Evolutionary conservation across 2,113 vertebrate genomes (phyloP).

Genomic region (Zosterops hypoxanthus): DNA sequence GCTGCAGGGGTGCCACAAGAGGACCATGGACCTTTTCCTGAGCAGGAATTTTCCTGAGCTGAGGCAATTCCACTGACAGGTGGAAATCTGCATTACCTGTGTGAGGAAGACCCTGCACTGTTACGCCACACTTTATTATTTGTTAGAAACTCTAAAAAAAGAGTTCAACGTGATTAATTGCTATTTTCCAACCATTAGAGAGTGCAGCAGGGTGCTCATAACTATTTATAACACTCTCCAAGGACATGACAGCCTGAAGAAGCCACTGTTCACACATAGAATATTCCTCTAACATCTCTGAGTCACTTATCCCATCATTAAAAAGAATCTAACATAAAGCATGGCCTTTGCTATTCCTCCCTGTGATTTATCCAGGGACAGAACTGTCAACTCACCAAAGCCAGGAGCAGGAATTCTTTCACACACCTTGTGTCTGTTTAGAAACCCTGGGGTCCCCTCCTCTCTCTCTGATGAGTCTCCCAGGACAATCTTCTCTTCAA

Average conservation of each 20-base stretch:
- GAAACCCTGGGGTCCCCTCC: background rate
- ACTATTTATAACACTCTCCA: slow-evolving; percentile 36
- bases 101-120: background rate
- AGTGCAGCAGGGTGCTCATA: background rate
- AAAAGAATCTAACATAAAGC: background rate
- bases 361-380: background rate
- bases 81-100: background rate
- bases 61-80: background rate
- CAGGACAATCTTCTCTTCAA: background rate
- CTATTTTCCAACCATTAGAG: slow-evolving; percentile 14
- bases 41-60: background rate
- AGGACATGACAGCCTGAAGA: slow-evolving; percentile 14
- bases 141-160: background rate
- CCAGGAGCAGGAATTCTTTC: background rate
- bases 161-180: background rate
- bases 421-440: background rate
- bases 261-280: background rate
- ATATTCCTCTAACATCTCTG: background rate
- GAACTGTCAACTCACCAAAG: background rate
- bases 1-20: background rate
- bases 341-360: background rate
- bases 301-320: slow-evolving; percentile 4
- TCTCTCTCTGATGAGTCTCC: background rate
- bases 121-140: background rate
- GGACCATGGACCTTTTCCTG: background rate